phyloP scores from a whole-genome alignment of 2,113 vertebrate species.

The Copsychus sechellarum region DNA sequence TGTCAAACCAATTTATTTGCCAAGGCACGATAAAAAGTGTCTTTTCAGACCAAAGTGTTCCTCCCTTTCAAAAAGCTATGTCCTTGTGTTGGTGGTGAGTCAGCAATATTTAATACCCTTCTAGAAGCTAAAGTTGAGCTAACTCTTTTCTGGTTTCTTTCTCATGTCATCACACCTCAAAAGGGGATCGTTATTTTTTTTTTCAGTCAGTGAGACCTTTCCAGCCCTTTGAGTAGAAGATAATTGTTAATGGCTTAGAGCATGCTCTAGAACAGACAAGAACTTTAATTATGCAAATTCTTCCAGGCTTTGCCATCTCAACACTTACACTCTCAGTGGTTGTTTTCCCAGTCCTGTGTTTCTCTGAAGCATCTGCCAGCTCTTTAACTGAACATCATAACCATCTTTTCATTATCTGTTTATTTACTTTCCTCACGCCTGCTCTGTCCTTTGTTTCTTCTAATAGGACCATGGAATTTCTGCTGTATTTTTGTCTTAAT shows the following conservation, averaged over 20 bases:
- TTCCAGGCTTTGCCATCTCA: background rate
- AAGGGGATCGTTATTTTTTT: background rate
- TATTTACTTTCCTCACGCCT: background rate
- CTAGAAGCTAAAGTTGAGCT: background rate
- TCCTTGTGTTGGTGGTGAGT: background rate
- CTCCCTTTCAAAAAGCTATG: background rate
- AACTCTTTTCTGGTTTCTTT: background rate
- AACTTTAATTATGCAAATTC: slow-evolving; percentile 19
- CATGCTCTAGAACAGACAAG: background rate
- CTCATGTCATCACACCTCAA: background rate
- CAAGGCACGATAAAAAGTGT: background rate
- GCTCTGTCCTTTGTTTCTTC: background rate
- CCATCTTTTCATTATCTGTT: background rate
- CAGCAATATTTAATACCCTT: background rate
- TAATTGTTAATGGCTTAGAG: background rate
- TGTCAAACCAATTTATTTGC: background rate
- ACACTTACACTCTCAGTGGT: background rate
- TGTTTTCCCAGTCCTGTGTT: background rate
- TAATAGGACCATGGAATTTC: background rate
- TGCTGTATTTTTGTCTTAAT: background rate
- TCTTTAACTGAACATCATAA: background rate
- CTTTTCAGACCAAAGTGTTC: background rate
- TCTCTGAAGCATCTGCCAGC: background rate
- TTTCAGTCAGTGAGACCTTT: background rate
- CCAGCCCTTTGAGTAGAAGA: background rate